These are phyloP conservation scores for Erpornis zantholeuca DNA, from an alignment of 2,113 vertebrate species.

Conservation along the genomic window DNA sequence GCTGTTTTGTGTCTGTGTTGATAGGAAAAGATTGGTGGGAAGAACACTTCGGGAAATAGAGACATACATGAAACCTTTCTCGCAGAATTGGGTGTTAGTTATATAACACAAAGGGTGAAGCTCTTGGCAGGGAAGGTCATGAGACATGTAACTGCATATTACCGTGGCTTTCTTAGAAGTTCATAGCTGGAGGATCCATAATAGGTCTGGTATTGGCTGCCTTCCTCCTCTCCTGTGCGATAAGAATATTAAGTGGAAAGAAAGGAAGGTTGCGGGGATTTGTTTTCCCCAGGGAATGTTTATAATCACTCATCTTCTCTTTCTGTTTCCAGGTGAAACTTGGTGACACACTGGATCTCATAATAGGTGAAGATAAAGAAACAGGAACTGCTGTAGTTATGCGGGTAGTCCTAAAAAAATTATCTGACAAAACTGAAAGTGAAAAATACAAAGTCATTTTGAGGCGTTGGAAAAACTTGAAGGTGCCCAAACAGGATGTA, in stretches of 20 bases:
- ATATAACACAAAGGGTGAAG: background rate
- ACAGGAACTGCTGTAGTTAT: conserved; percentile 82
- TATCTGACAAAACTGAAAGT: conserved; percentile 70
- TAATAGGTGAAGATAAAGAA: conserved; percentile 82
- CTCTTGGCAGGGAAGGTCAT: background rate
- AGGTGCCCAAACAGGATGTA: conserved; percentile 79
- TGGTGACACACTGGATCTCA: conserved; percentile 88
- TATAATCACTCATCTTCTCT: background rate
- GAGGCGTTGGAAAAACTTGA: conserved; percentile 88
- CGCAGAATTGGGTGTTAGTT: background rate
- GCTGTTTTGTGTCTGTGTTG: background rate
- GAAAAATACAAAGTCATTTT: conserved; percentile 85
- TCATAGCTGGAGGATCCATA: background rate
- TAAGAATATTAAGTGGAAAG: background rate
- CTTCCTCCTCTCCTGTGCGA: background rate
- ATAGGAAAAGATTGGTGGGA: background rate
- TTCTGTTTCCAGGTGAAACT: conserved; percentile 83
- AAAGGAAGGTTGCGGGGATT: background rate
- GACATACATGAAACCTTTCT: background rate
- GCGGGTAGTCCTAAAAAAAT: conserved; percentile 82
- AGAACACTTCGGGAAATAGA: background rate
- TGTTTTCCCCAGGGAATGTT: background rate
- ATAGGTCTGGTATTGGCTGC: background rate
- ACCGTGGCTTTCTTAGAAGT: background rate
- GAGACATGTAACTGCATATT: background rate